Conservation (phyloP, 1,140 invertebrate species). For the Berghia stephanieae region DNA sequence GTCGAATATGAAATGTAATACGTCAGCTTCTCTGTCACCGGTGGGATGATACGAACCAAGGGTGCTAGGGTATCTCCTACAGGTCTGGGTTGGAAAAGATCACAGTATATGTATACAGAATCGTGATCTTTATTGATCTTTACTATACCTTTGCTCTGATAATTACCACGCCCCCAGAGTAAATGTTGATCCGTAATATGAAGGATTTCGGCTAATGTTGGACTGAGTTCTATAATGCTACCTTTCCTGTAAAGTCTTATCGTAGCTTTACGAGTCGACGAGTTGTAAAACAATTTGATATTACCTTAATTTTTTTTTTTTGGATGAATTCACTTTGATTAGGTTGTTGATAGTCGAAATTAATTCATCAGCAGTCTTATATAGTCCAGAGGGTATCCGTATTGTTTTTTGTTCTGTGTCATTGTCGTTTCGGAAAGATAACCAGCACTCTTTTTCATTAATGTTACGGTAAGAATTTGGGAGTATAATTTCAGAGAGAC, state of each 20-base stretch:
- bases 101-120: not conserved
- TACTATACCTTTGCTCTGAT: not conserved
- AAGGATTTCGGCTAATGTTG: not conserved
- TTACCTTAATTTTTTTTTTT: not conserved
- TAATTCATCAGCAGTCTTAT: not conserved
- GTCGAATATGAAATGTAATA: not conserved
- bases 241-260: not conserved
- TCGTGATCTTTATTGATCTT: not conserved
- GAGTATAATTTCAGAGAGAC: not conserved
- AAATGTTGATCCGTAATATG: not conserved
- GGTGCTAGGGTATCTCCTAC: conserved; percentile 11
- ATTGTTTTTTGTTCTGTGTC: not conserved
- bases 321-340: not conserved
- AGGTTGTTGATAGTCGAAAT: not conserved
- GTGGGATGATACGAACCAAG: not conserved
- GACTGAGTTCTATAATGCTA: not conserved
- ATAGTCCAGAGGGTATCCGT: not conserved
- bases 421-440: not conserved
- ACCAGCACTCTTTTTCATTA: not conserved
- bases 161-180: not conserved
- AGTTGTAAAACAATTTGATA: not conserved
- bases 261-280: not conserved
- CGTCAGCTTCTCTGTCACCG: not conserved
- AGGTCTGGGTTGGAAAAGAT: not conserved
- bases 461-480: not conserved